These are phyloP conservation scores for Triplophysa tibetana DNA, from an alignment of 2,113 vertebrate species.

Conservation along the genomic window DNA sequence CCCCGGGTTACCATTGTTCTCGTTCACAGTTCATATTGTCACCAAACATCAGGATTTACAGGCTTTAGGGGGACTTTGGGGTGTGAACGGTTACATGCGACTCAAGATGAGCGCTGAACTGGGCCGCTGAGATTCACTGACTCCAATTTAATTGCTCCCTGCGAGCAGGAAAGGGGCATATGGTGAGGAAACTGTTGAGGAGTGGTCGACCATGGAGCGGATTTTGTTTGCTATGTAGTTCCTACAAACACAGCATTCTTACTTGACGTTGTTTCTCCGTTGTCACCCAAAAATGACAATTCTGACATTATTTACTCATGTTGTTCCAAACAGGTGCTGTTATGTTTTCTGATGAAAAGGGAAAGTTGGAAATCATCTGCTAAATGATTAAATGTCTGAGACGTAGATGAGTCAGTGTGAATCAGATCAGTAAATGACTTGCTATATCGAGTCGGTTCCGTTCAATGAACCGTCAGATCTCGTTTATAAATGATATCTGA, in stretches of 20 bases:
- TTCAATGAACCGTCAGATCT: no score
- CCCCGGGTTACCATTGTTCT: background rate
- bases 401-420: no score
- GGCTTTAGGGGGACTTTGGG: slow-evolving; percentile 17
- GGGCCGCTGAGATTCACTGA: slow-evolving; percentile 1
- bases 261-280: no score
- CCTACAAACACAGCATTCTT: background rate
- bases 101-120: background rate
- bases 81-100: slow-evolving; percentile 17
- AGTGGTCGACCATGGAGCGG: slow-evolving; percentile 1
- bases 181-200: slow-evolving; percentile 6
- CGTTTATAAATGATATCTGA: no score
- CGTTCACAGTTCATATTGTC: background rate
- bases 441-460: no score
- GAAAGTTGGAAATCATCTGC: no score
- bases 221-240: background rate
- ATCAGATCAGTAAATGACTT: no score
- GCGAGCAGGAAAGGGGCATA: slow-evolving; percentile 7
- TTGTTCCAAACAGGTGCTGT: no score
- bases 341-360: no score
- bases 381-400: no score
- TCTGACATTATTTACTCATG: no score
- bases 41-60: background rate
- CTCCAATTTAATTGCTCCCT: slow-evolving; percentile 33
- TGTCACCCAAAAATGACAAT: no score